A percentile compares a stretch with the other conserved stretches of the same genome.
phyloP scores from a whole-genome alignment of 2,797 vertebrate genomes.

The Melanotaenia pygmaea region DNA sequence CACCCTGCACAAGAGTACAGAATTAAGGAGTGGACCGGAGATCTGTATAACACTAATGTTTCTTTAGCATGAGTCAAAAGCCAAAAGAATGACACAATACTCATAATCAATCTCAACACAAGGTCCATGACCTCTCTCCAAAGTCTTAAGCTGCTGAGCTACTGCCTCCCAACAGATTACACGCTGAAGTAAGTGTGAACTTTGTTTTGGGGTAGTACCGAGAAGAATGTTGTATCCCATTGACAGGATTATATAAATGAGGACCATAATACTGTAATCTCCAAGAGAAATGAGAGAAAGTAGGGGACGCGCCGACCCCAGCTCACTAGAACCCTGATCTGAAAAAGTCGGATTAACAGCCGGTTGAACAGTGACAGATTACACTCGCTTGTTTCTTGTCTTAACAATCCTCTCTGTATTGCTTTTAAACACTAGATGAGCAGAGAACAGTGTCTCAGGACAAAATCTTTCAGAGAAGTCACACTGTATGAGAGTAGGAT shows the following conservation, averaged over 20 bases:
- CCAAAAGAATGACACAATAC: constrained; percentile 51
- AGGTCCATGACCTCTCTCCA: constrained; percentile 65
- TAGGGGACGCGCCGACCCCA: constrained; percentile 39
- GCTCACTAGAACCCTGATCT: constrained; percentile 50
- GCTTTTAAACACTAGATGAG: background rate
- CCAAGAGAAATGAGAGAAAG: constrained; percentile 67
- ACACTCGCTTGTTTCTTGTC: constrained; percentile 50
- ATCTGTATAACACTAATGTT: background rate
- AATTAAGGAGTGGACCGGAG: constrained; percentile 11
- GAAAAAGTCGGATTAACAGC: constrained; percentile 61
- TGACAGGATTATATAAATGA: constrained; percentile 78
- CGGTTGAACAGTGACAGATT: constrained; percentile 59
- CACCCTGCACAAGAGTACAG: constrained; percentile 5
- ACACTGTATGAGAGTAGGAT: constrained; percentile 7
- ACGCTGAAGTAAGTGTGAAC: constrained; percentile 57
- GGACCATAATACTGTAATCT: constrained; percentile 77
- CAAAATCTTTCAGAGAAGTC: constrained; percentile 11
- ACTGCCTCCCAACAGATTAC: constrained; percentile 69
- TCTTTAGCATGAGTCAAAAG: constrained; percentile 32
- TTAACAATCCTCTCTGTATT: constrained; percentile 17
- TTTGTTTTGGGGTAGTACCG: constrained; percentile 59
- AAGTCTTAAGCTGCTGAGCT: constrained; percentile 66
- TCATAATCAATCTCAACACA: constrained; percentile 58
- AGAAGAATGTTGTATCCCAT: constrained; percentile 63
- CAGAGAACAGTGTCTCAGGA: constrained; percentile 8